phyloP scores from a whole-genome alignment of 2,888 invertebrate species.

The Limnephilus rhombicus region DNA sequence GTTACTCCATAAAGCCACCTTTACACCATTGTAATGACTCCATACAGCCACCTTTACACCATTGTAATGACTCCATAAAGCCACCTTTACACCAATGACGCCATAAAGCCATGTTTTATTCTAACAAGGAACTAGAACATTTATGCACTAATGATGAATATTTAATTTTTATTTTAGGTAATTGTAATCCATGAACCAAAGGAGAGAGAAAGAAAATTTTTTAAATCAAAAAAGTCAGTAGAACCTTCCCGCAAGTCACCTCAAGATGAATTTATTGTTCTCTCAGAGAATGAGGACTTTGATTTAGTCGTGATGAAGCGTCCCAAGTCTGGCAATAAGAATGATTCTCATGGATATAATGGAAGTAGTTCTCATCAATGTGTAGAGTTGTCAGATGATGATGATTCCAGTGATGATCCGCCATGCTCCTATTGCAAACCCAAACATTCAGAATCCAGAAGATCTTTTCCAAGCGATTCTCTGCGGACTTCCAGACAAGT shows the following conservation, averaged over 20 bases:
- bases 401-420: constrained; percentile 16
- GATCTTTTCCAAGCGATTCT: constrained; percentile 21
- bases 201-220: constrained; percentile 40
- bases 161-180: constrained; percentile 17
- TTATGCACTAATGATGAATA: neutral
- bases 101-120: neutral
- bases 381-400: constrained; percentile 13
- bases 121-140: neutral
- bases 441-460: constrained; percentile 24
- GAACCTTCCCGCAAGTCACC: neutral
- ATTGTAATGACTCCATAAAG: neutral
- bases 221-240: constrained; percentile 38
- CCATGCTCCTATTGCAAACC: constrained; percentile 53
- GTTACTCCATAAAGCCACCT: too few species aligned
- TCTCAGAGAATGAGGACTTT: constrained; percentile 56
- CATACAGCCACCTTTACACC: neutral
- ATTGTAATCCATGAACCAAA: neutral
- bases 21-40: neutral
- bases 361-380: constrained; percentile 6
- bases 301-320: constrained; percentile 50
- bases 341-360: constrained; percentile 5
- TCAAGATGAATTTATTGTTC: constrained; percentile 29
- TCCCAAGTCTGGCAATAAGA: constrained; percentile 32
- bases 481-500: constrained; percentile 29
- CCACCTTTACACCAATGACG: neutral